Evolutionary conservation across 2,797 vertebrate species (phyloP), one percentile per base, ranked within the genome.

Genomic region (Lepus oiostolus): DNA sequence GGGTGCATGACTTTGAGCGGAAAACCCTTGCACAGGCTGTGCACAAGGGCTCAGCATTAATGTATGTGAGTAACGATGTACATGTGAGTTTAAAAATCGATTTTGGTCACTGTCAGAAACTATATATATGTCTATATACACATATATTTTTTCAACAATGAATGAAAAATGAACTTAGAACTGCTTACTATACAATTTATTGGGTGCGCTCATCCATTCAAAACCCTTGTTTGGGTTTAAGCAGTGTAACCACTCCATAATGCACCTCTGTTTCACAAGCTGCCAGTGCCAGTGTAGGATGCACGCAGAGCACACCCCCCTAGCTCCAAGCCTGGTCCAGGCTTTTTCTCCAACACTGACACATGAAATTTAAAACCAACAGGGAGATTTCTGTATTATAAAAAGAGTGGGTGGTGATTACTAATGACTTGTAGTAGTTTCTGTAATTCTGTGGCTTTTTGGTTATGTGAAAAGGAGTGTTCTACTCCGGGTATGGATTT

Each of bases 391-490:
- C 81, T 95, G 21, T 90, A 62, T 91, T 87, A 82, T 93, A 94
- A 93, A 75, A 85, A 91, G 77, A 87, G 79, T 70, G 74, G 28
- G 62, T 88, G 54, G 24, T 88, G 90, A 54, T 88, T 90, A 63
- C 85, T 88, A 79, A 91, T 86, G 72, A 80, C 79, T 94, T 85
- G 35, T 60, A 94, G 86, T 94, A 74, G 87, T 96, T 96, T 92
- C 38, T 74, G 24, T 85, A 93, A 67, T 88, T 89, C 89, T 97
- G 85, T 87, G 67, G 58, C 65, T 93, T 95, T 90, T 52, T 30
- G 47, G 94, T 93, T 62, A 75, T 76, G 26, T 67, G 72, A 88
- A 93, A 82, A 60, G 32, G 52, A 80, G 38, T 90, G 58, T 93
- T 65, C 93, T 71, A 24, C 74, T 92, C 38, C 42, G 85, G n/a